Evolutionary conservation across 2,888 invertebrate genomes (phyloP), one percentile per base, ranked within the genome.

Genomic region (Dusona sp.): DNA sequence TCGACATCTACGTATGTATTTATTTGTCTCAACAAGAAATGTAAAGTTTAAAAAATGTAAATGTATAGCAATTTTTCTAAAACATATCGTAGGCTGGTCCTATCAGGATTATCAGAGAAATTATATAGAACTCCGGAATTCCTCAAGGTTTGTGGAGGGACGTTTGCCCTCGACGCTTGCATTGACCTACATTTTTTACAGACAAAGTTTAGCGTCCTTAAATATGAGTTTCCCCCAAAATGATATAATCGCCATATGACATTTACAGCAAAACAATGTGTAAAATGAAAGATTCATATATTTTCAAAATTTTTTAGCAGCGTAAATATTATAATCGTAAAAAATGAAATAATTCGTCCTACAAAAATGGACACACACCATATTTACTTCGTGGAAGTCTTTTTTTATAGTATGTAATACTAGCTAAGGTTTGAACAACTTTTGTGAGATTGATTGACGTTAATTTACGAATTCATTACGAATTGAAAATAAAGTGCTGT

Each of bases 161-260:
- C n/a, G 22, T 13, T 67, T 42, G 11, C 22, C 38, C 67, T 22
- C 38, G 22, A 22, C 22, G 67, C n/a, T 38, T 67, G 67, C 67
- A 67, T 42, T n/a, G 67, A 67, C 67, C 67, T 2, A 36, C 38
- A 42, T 38, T 36, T 67, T 38, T 38, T 42, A n/a, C 42, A 42
- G 33, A 64, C 19, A 2, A 13, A 7, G 16, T 6, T 33, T 3
- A 48, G 19, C 4, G 16, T 16, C n/a, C 19, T 48, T 19, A 48
- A 48, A n/a, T 4, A 6, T 7, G 6, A 19, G 16, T 48, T 19
- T 7, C 19, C 7, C 48, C n/a, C 48, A 1, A 6, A 19, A 7
- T 4, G 6, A 19, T 6, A 19, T 48, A 48, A 48, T 19, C 19
- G 6, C 48, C 7, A 48, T 7, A 13, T 13, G 42, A 42, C 42